Evolutionary conservation across 2,888 invertebrate genomes (phyloP).

Genomic region (Platerodrilus igneus): DNA sequence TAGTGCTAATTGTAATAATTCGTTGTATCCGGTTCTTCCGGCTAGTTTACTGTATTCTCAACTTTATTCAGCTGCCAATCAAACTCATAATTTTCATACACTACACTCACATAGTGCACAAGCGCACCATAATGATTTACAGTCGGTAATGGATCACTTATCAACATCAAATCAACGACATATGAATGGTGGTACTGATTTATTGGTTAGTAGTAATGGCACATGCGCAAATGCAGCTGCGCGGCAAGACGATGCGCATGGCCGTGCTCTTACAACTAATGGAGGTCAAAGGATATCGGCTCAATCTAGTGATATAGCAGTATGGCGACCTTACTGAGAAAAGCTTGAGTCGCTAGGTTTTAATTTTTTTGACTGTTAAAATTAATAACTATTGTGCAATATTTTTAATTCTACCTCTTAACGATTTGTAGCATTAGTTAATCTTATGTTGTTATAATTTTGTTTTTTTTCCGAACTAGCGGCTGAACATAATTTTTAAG

Average conservation of each 20-base stretch:
- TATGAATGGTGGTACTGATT: conserved; percentile 49
- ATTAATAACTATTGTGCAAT: conserved; percentile 7
- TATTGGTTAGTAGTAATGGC: conserved; percentile 54
- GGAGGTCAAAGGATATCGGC: conserved; percentile 57
- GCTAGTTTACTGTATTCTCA: conserved; percentile 80
- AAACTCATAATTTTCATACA: conserved; percentile 67
- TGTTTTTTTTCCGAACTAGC: too few species aligned
- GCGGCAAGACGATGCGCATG: conserved; percentile 51
- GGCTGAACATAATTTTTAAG: too few species aligned
- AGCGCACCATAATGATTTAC: conserved; percentile 59
- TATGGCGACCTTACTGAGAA: conserved; percentile 71
- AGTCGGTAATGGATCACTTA: conserved; percentile 73
- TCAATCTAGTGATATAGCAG: conserved; percentile 62
- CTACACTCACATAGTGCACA: conserved; percentile 60
- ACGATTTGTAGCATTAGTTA: too few species aligned
- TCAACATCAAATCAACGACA: conserved; percentile 58
- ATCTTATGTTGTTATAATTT: too few species aligned
- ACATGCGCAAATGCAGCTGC: conserved; percentile 58
- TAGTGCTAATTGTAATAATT: conserved; percentile 64
- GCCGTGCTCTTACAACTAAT: conserved; percentile 44
- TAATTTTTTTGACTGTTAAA: conserved; percentile 24
- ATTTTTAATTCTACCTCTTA: too few species aligned
- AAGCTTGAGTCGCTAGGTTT: conserved; percentile 22
- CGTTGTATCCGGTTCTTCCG: conserved; percentile 72
- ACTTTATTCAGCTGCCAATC: conserved; percentile 73